Base-by-base conservation (phyloP, 2,888 invertebrate genomes). In the Barypeithes pellucidus region DNA sequence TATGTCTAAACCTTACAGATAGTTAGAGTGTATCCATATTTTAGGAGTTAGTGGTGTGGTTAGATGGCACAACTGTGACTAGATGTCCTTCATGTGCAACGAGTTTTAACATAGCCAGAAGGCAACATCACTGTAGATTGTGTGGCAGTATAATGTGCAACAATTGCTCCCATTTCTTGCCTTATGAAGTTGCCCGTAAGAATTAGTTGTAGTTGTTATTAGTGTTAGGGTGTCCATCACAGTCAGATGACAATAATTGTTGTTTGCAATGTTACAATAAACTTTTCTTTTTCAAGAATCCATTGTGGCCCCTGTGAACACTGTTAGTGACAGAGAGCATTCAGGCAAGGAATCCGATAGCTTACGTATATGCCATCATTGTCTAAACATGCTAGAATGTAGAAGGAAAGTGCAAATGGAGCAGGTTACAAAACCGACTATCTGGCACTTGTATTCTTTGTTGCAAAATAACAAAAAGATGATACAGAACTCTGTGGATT, bases 41-140 rank as follows among this genome's bases (percentile, higher is more conserved):
- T 9, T 63, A 75, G 69, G 89, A 90, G 81, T 89, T 91, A 70
- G 98, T 99, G 3, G 93, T 94, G 36, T 99, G 99, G 99, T 87
- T 96, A 52, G 95, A 97, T 81, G 99, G 99, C 39, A 91, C 91
- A 59, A 94, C 94, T 66, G 97, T 97, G 0, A 93, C 93, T 75
- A 87, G 95, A 8, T 99, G 99, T 84, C 96, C 97, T 0, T 93
- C 92, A 77, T 99, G 99, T 87, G 95, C 96, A 0, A 92, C 93
- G 82, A 89, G 91, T 54, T 99, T 99, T 86, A 93, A 94, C 81
- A 86, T 97, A 70, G 92, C 96, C 0, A 88, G 96, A 72, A 88
- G 99, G 77, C 95, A 97, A 84, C 99, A 99, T 86, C 99, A 99
- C 86, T 99, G 99, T 83, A 89, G 98, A 75, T 89, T 99, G 3